Base-by-base conservation (phyloP, 2,113 vertebrate species). In the Pteropus alecto region DNA sequence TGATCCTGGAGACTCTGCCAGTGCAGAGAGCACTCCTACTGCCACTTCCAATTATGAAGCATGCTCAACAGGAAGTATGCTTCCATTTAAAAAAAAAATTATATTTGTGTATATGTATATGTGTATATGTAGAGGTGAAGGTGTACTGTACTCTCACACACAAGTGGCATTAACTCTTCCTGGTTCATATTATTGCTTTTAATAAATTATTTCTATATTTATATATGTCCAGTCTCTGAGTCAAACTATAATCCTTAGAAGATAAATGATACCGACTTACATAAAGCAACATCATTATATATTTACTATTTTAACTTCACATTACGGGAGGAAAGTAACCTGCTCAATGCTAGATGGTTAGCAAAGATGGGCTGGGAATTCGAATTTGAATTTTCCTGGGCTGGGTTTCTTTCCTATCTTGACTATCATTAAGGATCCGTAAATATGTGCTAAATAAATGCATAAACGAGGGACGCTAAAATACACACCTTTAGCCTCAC, bases 1-100 rank as follows among this genome's bases (percentile, higher is more conserved):
- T 63, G 58, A 51, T 94, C 46, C 78, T 74, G 35, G 71, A 93
- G 74, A 84, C 38, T 65, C 76, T 89, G 89, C 94, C 91, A 91
- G 74, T 51, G 30, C 61, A 73, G 65, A 93, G 41, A 95, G 85
- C 65, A 76, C 56, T 70, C 54, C 60, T 43, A 43, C 56, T 63
- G 63, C 48, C 70, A 51, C 56, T 83, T 73, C 30, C 91, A 91
- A 48, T 51, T 81, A 87, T 38, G 76, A 71, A 83, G 43, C 21
- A 74, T 76, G 6, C 63, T 73, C 7, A 19, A 51, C n/a, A 83
- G 73, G n/a, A 86, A 84, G 35, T 33, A 61, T 54, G 5, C 38
- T 65, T 92, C 70, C 60, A 63, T 87, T 58, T 26, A 9, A 41
- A 93, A 87, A 14, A 38, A 92, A 88, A 56, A 30, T 58, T 35